Evolutionary conservation across 2,888 invertebrate genomes (phyloP).

Genomic region (Gastracanthus pulcherrimus): DNA sequence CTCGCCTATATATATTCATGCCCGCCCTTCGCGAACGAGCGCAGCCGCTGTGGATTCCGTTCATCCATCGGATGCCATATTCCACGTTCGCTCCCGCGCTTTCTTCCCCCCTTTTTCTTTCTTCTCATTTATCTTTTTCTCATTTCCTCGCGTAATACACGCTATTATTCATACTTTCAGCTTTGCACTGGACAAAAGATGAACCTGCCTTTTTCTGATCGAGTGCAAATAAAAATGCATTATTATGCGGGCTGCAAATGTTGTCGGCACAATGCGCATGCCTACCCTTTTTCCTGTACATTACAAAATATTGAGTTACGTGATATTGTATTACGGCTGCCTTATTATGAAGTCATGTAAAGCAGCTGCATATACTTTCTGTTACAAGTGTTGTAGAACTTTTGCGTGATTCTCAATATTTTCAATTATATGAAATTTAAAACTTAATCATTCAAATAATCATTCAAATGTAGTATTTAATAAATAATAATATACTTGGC

Average conservation of each 20-base stretch:
- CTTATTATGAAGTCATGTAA: neutral
- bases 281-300: neutral
- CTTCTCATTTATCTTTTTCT: constrained; percentile 4
- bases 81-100: neutral
- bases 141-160: constrained; percentile 19
- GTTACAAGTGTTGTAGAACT: too few species aligned
- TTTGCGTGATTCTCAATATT: neutral
- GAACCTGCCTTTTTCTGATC: neutral
- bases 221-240: neutral
- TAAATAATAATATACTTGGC: too few species aligned
- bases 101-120: neutral
- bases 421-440: neutral
- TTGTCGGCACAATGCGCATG: neutral
- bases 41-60: too few species aligned
- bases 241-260: too few species aligned
- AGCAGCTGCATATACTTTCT: neutral
- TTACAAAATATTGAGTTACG: neutral
- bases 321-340: neutral
- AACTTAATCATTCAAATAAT: neutral
- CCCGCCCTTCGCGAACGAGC: neutral
- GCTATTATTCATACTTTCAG: neutral
- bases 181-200: neutral
- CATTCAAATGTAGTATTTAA: too few species aligned
- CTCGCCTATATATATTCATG: neutral
- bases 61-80: neutral